Percentiles rank a stretch among this genome's conserved stretches.
phyloP scores from a whole-genome alignment of 2,113 vertebrate species.

The Gnathonemus echidnorhynchus region DNA sequence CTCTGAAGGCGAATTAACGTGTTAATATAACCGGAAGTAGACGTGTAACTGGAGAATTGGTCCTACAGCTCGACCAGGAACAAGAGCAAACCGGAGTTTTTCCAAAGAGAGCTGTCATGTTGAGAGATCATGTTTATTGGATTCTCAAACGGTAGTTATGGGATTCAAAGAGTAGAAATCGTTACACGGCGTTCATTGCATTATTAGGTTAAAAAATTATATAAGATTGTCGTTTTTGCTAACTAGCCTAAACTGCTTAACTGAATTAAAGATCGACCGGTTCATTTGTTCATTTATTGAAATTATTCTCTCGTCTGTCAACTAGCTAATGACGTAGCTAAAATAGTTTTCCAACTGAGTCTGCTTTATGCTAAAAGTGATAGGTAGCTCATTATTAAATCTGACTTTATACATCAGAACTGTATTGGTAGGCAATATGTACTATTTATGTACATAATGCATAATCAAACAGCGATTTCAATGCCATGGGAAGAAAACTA shows the following conservation, averaged over 20 bases:
- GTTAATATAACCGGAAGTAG: constrained; percentile 40
- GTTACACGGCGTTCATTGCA: background rate
- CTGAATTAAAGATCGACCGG: background rate
- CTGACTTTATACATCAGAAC: background rate
- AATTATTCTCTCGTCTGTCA: background rate
- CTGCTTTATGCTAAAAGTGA: background rate
- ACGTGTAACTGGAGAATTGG: constrained; percentile 35
- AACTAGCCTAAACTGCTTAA: background rate
- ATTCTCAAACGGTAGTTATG: background rate
- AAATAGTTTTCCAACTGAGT: background rate
- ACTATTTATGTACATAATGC: background rate
- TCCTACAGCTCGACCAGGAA: constrained; percentile 23
- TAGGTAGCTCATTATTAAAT: background rate
- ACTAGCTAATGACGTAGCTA: background rate
- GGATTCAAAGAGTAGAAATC: background rate
- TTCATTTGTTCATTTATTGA: background rate
- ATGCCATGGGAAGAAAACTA: background rate
- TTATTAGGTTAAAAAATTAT: background rate
- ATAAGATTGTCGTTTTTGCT: background rate
- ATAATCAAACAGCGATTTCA: background rate
- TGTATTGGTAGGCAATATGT: background rate
- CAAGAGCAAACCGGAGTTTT: background rate
- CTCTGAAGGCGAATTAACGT: background rate
- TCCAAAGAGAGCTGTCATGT: background rate
- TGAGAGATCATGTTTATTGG: background rate